Base-by-base conservation (phyloP, 2,888 invertebrate genomes). In the Leistus spinibarbis region DNA sequence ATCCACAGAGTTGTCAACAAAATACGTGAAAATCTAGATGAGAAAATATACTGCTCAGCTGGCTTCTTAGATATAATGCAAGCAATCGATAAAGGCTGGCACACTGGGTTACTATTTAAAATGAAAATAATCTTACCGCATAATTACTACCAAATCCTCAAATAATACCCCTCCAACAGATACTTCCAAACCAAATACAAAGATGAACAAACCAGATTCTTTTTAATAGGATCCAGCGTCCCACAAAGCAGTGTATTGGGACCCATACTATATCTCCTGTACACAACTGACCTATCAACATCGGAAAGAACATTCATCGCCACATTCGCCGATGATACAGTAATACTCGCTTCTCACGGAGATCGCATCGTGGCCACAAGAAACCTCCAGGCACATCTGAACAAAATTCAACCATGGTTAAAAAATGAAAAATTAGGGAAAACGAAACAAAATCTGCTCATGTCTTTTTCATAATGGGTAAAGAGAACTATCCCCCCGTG, bases 1-100 rank as follows among this genome's bases (percentile, higher is more conserved):
- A n/a, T n/a, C n/a, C n/a, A n/a, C n/a, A n/a, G n/a, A n/a, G n/a
- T n/a, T n/a, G n/a, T n/a, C n/a, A n/a, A n/a, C n/a, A n/a, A n/a
- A n/a, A n/a, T n/a, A n/a, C n/a, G n/a, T n/a, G n/a, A 40, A 40
- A 40, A 1, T 40, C 4, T 40, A 40, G 4, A 40, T 10, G 40
- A 3, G 40, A 40, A 40, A 40, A 40, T 2, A 40, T 40, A 40
- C 4, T 40, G 40, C 40, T 40, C 40, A 40, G 40, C 1, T 3
- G 2, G 9, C 40, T 40, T 40, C 4, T n/a, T 40, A 40, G 7
- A 40, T 3, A 40, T 40, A 40, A 40, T 7, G 7, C 40, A 78
- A 56, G 78, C 79, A 0, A 79, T 80, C 62, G 79, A 80, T 63
- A 78, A 65, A 53, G 79, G 79, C 1, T 77, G 78, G 76, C 77